Base-by-base conservation (phyloP, 2,888 invertebrate genomes). In the Choristoneura rosaceana region DNA sequence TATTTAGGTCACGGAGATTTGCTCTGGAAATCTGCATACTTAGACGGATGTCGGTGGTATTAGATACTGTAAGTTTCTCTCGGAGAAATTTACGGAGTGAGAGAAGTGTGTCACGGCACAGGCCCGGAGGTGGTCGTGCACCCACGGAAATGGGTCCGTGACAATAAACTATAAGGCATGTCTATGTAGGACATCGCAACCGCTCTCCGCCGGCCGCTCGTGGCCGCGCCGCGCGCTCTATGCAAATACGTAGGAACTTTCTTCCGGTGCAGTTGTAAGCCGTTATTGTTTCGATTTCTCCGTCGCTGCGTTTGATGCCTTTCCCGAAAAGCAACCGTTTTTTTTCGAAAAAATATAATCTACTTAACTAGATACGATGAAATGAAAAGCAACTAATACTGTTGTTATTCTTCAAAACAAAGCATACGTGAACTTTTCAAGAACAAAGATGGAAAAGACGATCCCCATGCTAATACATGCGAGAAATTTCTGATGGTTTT, bases 51-150 rank as follows among this genome's bases (percentile, higher is more conserved):
- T 91, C 78, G 87, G 89, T 85, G 89, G 88, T 89, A 90, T 91
- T 92, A 92, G 90, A 91, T 90, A 90, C 90, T 89, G 91, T 90
- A 87, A 88, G 89, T 93, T 93, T 94, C 93, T 93, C 92, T 88
- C 82, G 91, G 91, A 89, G 93, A 93, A 94, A 93, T 93, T 91
- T 92, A 92, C 87, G 86, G 89, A 90, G 88, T 87, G 85, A 88
- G 87, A 87, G 85, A 92, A 92, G 90, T 92, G 87, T 90, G 91
- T 87, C 92, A 86, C 82, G 84, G 83, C 83, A 83, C 85, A 80
- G 86, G 85, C 84, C 83, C 78, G 83, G 84, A 83, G 80, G 78
- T 81, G 81, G 80, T 88, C 87, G 88, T 87, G 92, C 90, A 90
- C 89, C 89, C 89, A 89, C 88, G 89, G 90, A 92, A 91, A 93